phyloP scores from a whole-genome alignment of 2,797 vertebrate species.

The Macropus fuliginosus region DNA sequence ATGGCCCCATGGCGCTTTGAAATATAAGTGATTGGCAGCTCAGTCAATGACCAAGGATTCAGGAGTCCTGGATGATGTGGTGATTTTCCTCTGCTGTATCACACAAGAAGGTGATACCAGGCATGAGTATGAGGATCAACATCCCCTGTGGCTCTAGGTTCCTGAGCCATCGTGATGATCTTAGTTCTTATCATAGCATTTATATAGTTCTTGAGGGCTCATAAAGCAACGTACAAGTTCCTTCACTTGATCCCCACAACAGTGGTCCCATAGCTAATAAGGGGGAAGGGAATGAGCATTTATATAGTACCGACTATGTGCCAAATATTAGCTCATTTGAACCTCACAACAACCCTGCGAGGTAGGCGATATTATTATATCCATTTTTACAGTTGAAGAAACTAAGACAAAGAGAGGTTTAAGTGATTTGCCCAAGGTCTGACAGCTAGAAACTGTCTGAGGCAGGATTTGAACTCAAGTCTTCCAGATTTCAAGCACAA shows the following conservation, averaged over 20 bases:
- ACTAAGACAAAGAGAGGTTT: not conserved
- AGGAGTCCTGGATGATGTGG: too few relatives aligned
- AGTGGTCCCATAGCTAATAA: not conserved
- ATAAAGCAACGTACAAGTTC: not conserved
- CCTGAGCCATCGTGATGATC: too few relatives aligned
- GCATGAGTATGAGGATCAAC: too few relatives aligned
- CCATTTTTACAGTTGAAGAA: not conserved
- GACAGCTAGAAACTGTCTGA: not conserved
- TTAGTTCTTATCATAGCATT: too few relatives aligned
- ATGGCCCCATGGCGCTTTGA: too few relatives aligned
- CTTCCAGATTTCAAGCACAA: not conserved
- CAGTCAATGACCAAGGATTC: too few relatives aligned
- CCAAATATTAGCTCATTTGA: not conserved
- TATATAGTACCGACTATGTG: not conserved
- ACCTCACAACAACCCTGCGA: not conserved
- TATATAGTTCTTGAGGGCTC: too few relatives aligned
- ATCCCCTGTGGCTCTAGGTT: too few relatives aligned
- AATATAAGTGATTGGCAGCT: too few relatives aligned
- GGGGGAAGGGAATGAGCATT: not conserved
- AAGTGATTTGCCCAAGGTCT: not conserved
- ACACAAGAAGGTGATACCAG: too few relatives aligned
- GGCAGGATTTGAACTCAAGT: not conserved
- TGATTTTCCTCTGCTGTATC: too few relatives aligned
- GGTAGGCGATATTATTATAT: not conserved
- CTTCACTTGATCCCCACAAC: not conserved